Evolutionary conservation across 2,113 vertebrate genomes (phyloP), one percentile per base, ranked within the genome.

Genomic region (Poeciliopsis retropinna): DNA sequence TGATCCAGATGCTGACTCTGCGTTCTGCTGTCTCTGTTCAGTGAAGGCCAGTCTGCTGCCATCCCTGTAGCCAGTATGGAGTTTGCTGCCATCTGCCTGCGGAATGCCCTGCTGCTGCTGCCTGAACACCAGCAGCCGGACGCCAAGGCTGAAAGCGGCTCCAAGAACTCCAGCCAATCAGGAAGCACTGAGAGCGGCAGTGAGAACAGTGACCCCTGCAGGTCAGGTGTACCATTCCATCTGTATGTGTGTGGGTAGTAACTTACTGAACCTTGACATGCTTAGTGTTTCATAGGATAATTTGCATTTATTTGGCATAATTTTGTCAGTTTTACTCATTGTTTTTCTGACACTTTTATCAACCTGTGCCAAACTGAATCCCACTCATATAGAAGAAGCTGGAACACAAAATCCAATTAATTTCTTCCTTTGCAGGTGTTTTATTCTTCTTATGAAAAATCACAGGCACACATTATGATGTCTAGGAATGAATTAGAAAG

Each of bases 61-160:
- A 99, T 99, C 81, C 98, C 97, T 54, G 98, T 99, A 79, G 98
- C 98, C 82, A 99, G 98, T 75, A 97, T 99, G 98, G 98, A 99
- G 91, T 99, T 99, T 92, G 98, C 98, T 70, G 98, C 97, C 0
- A 99, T 99, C 89, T 99, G 98, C 82, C 93, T 99, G 86, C 94
- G 98, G 90, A 99, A 99, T 37, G 97, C 96, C 51, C 93, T 98
- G 86, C 89, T 99, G 72, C 92, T 99, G 14, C 93, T 99, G 54
- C 97, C 98, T 74, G 97, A 98, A 79, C 89, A 92, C 57, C 93
- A 93, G 79, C 96, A 96, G 82, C 96, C 94, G 75, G 98, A 98
- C 17, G 67, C 83, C 65, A 98, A 97, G 91, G 94, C 96, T 22
- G 97, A 98, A 84, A 97, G 95, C 74, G 93, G 95, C 67, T 96